Percentiles rank a stretch among this genome's conserved stretches.
Conservation (phyloP, 2,113 vertebrate species). For the Anas platyrhynchos region DNA sequence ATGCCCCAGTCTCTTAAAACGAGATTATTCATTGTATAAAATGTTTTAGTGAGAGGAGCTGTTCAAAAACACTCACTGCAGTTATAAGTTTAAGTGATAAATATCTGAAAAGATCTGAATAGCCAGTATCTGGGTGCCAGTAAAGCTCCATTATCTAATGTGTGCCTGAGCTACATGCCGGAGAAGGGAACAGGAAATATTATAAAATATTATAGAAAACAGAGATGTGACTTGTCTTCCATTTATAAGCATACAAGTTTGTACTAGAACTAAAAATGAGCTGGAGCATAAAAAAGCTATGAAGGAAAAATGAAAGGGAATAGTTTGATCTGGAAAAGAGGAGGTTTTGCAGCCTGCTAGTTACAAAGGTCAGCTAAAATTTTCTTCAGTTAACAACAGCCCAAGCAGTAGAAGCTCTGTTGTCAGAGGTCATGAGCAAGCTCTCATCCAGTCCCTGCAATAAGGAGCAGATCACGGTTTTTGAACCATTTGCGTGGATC, state of each 20-base stretch:
- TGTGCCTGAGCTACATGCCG: background rate
- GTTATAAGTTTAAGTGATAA: background rate
- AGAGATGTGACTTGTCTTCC: background rate
- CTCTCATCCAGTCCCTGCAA: background rate
- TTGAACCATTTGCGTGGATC: background rate
- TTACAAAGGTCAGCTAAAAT: background rate
- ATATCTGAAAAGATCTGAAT: background rate
- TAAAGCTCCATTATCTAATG: background rate
- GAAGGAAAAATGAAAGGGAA: background rate
- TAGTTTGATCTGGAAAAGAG: background rate
- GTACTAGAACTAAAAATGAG: background rate
- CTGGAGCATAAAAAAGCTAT: background rate
- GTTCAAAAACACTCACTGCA: background rate
- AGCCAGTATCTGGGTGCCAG: background rate
- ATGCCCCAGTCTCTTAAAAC: background rate
- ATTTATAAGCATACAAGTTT: background rate
- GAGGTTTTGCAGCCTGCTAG: background rate
- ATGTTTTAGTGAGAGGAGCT: background rate
- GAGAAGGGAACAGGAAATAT: background rate
- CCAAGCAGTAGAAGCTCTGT: background rate
- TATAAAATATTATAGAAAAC: background rate
- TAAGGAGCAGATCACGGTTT: fast-evolving
- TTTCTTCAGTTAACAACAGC: background rate
- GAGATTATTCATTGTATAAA: background rate
- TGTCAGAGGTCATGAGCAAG: background rate